Conservation (phyloP, 1,140 invertebrate species). For the Drosophila fuyamai region DNA sequence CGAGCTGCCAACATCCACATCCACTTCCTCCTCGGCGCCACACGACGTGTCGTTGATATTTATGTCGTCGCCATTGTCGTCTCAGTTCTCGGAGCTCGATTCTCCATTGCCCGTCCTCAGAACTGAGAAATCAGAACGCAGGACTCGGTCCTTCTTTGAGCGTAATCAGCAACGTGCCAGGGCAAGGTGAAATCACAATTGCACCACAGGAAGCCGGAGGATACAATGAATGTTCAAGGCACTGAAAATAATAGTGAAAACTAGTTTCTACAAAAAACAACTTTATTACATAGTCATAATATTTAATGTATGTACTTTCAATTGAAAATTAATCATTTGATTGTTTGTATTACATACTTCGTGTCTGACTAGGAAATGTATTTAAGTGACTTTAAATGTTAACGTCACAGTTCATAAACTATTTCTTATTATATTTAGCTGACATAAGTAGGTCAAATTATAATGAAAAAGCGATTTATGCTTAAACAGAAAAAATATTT, state of each 20-base stretch:
- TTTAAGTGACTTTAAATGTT: too few relatives aligned
- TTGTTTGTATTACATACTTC: too few relatives aligned
- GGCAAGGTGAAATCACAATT: constrained; percentile 52
- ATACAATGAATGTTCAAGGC: constrained; percentile 63
- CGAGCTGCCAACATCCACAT: constrained; percentile 44
- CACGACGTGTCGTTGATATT: constrained; percentile 66
- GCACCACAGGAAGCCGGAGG: constrained; percentile 72
- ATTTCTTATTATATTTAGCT: too few relatives aligned
- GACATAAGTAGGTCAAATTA: too few relatives aligned
- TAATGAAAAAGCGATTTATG: too few relatives aligned
- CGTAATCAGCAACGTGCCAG: constrained; percentile 78
- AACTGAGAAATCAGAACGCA: constrained; percentile 1
- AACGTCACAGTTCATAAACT: too few relatives aligned
- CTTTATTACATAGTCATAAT: too few relatives aligned
- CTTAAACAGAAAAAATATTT: too few relatives aligned
- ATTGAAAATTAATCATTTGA: too few relatives aligned
- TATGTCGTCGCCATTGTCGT: constrained; percentile 46
- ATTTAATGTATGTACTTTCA: too few relatives aligned
- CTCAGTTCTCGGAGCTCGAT: constrained; percentile 19
- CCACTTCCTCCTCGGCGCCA: constrained; percentile 55
- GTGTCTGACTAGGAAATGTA: too few relatives aligned
- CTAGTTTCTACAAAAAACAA: too few relatives aligned
- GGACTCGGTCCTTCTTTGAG: constrained; percentile 30
- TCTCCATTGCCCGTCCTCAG: neutral
- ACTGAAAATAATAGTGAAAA: constrained; percentile 9